Evolutionary conservation across 2,797 vertebrate genomes (phyloP).

Genomic region (Bradypus variegatus): DNA sequence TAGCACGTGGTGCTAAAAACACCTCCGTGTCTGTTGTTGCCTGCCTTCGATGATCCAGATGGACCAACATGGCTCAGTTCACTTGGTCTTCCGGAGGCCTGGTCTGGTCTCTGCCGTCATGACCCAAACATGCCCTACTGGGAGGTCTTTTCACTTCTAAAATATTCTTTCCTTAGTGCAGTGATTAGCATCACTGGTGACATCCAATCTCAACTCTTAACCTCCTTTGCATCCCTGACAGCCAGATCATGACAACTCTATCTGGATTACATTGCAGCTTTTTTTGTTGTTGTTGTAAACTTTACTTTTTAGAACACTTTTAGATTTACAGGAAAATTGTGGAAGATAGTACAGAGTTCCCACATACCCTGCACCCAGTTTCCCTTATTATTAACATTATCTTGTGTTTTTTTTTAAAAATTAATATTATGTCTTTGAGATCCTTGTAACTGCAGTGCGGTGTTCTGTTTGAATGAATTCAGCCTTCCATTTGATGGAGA

Average conservation of each 20-base stretch:
- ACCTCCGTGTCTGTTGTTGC: not conserved
- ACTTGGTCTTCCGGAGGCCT: not conserved
- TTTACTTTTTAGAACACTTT: conserved; percentile 7
- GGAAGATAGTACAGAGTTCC: not conserved
- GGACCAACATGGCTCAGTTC: not conserved
- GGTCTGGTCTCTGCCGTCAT: not conserved
- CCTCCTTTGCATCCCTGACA: not conserved
- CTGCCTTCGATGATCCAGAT: not conserved
- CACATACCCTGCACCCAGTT: not conserved
- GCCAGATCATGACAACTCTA: not conserved
- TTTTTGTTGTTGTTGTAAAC: not conserved
- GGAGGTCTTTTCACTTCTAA: not conserved
- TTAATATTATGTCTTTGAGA: not conserved
- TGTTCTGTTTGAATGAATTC: not conserved
- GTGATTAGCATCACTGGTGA: not conserved
- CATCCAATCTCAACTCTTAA: not conserved
- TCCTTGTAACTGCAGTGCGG: not conserved
- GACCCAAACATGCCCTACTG: not conserved
- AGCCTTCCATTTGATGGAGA: not conserved
- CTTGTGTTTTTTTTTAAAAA: not conserved
- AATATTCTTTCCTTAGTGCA: not conserved
- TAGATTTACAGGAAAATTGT: not conserved
- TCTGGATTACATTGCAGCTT: not conserved
- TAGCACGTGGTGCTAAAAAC: not conserved
- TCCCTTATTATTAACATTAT: not conserved